Evolutionary conservation across 2,113 vertebrate genomes (phyloP).

Genomic region (Malurus cyaneus): DNA sequence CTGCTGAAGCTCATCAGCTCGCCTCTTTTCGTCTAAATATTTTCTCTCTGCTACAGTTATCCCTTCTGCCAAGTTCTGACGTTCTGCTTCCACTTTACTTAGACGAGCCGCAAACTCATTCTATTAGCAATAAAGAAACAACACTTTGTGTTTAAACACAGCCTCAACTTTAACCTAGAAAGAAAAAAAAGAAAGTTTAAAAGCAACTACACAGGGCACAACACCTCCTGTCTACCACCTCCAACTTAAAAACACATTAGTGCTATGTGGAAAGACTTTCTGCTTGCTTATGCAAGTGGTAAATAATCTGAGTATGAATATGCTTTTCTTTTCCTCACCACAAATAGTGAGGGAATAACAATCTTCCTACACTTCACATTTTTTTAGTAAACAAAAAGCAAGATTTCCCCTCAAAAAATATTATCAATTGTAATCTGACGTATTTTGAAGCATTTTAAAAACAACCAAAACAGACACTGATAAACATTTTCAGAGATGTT

Average conservation of each 20-base stretch:
- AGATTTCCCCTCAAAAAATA: neutral
- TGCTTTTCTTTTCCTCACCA: neutral
- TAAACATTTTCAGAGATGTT: neutral
- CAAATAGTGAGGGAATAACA: neutral
- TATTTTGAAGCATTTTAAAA: neutral
- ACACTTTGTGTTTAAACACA: constrained; percentile 22
- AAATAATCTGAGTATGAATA: neutral
- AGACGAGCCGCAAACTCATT: constrained; percentile 83
- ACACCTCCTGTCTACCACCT: neutral
- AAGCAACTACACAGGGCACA: neutral
- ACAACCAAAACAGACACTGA: neutral
- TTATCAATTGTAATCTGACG: neutral
- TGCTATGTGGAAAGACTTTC: neutral
- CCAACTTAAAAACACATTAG: neutral
- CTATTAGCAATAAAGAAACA: constrained; percentile 70
- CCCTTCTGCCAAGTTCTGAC: constrained; percentile 88
- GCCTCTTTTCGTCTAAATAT: constrained; percentile 83
- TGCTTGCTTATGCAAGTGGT: neutral
- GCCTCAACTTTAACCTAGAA: neutral
- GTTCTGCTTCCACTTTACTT: constrained; percentile 85
- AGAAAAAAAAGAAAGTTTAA: constrained; percentile 1
- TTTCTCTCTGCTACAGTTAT: constrained; percentile 84
- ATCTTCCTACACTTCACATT: neutral
- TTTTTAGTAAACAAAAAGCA: neutral
- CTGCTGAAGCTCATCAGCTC: constrained; percentile 86